These are phyloP conservation scores for Galago senegalensis DNA, from an alignment of 2,797 vertebrate genomes.

Conservation along the genomic window DNA sequence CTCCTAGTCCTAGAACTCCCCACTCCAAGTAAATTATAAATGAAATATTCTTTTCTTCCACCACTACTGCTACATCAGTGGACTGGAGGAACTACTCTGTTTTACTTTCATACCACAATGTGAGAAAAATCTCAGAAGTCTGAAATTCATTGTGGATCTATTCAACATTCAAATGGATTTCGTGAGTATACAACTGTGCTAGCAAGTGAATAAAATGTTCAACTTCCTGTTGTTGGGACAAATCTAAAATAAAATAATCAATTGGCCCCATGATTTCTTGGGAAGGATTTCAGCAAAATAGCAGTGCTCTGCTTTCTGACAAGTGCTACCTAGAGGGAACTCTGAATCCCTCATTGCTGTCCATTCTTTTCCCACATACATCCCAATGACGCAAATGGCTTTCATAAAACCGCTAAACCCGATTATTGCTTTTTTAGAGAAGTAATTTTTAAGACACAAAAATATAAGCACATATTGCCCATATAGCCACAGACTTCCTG, in stretches of 20 bases:
- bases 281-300: background rate
- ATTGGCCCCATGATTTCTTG: constrained; percentile 12
- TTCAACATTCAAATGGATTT: constrained; percentile 32
- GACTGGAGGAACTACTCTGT: background rate
- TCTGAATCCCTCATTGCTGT: constrained; percentile 23
- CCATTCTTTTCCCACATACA: background rate
- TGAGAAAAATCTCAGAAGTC: background rate
- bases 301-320: background rate
- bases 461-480: background rate
- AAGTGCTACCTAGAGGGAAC: constrained; percentile 36
- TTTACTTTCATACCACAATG: background rate
- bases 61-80: background rate
- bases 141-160: background rate
- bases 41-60: background rate
- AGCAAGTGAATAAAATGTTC: constrained; percentile 6
- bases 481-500: background rate
- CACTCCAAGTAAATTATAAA: background rate
- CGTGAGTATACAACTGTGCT: background rate
- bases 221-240: background rate
- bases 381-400: constrained; percentile 52
- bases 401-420: background rate
- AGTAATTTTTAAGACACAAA: background rate
- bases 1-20: background rate
- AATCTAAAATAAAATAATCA: constrained; percentile 20
- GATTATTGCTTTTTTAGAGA: background rate